phyloP scores from a whole-genome alignment of 2,113 vertebrate species.

The Chascanopsetta lugubris region DNA sequence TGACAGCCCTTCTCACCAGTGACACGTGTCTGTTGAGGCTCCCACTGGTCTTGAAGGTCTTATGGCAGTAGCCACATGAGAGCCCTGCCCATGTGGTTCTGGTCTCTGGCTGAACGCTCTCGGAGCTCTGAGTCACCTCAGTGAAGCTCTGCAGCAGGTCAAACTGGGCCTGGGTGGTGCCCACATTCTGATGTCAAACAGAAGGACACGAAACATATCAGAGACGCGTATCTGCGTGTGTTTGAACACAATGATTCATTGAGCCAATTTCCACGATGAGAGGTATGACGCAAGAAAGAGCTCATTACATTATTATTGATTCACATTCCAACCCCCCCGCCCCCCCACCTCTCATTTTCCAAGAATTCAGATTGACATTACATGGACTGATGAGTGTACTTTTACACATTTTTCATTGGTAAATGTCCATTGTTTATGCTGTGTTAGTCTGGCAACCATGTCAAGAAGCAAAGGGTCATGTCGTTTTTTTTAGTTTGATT shows the following conservation, averaged over 20 bases:
- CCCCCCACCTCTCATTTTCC: no score
- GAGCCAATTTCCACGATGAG: no score
- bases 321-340: no score
- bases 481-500: not conserved
- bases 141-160: constrained; percentile 83
- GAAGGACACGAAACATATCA: constrained; percentile 48
- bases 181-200: constrained; percentile 68
- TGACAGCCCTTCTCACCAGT: constrained; percentile 68
- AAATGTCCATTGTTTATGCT: no score
- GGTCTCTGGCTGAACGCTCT: constrained; percentile 61
- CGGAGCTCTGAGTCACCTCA: constrained; percentile 75
- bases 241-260: constrained; percentile 8
- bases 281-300: no score
- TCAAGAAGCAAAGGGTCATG: not conserved
- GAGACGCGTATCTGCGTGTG: constrained; percentile 32
- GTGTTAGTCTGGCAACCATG: no score
- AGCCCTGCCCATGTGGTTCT: constrained; percentile 70
- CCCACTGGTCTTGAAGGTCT: constrained; percentile 85
- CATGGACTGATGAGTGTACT: no score
- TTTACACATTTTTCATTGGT: no score
- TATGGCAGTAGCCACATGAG: constrained; percentile 83
- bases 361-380: no score
- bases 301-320: no score
- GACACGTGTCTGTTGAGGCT: constrained; percentile 84
- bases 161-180: constrained; percentile 78